These are phyloP conservation scores for Drosophila prostipennis DNA, from an alignment of 2,888 invertebrate genomes.

Conservation along the genomic window DNA sequence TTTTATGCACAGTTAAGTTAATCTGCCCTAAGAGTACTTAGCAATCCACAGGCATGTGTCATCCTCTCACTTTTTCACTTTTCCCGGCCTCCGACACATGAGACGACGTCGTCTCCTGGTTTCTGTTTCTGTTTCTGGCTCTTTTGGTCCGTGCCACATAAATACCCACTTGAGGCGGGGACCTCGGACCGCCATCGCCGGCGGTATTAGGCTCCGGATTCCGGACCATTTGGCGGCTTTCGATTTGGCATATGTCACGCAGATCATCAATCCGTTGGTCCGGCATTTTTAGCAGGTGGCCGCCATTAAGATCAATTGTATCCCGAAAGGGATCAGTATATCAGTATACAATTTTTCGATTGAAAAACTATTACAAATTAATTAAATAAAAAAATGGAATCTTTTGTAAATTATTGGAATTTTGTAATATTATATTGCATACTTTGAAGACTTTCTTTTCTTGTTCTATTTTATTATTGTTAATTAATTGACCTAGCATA, in stretches of 20 bases:
- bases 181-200: slow-evolving; percentile 5
- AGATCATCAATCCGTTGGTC: slow-evolving; percentile 48
- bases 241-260: slow-evolving; percentile 53
- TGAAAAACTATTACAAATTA: too few relatives aligned
- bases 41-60: slow-evolving; percentile 72
- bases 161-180: slow-evolving; percentile 58
- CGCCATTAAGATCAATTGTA: background rate
- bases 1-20: slow-evolving; percentile 78
- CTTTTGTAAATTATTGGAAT: too few relatives aligned
- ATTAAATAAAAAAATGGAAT: too few relatives aligned
- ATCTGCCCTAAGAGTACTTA: slow-evolving; percentile 75
- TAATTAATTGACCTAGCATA: too few relatives aligned
- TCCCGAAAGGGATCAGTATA: too few relatives aligned
- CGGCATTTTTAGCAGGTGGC: slow-evolving; percentile 26
- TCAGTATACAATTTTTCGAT: too few relatives aligned
- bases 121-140: slow-evolving; percentile 8
- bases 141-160: slow-evolving; percentile 63
- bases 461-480: too few relatives aligned
- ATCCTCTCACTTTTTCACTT: slow-evolving; percentile 54
- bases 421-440: too few relatives aligned
- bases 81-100: slow-evolving; percentile 64
- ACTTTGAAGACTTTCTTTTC: too few relatives aligned
- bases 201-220: slow-evolving; percentile 18
- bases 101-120: slow-evolving; percentile 44
- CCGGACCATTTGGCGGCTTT: slow-evolving; percentile 19